These are phyloP conservation scores for Liodrosophila aerea DNA, from an alignment of 2,888 invertebrate species.

Conservation along the genomic window DNA sequence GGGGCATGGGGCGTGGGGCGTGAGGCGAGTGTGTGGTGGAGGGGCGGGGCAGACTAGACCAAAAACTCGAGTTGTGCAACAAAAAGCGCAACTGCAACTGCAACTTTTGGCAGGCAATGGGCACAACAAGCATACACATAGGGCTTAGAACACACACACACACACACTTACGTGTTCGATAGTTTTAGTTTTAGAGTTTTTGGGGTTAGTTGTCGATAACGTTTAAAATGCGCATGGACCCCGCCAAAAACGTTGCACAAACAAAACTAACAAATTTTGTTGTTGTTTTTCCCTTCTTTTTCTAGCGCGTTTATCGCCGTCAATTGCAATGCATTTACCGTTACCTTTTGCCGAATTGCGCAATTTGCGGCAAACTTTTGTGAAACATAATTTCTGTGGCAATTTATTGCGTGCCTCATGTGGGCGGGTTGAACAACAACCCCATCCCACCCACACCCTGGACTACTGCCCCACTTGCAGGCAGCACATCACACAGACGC, in stretches of 20 bases:
- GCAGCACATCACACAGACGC: constrained; percentile 1
- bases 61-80: constrained; percentile 33
- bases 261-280: constrained; percentile 60
- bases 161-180: constrained; percentile 29
- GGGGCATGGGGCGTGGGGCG: not conserved
- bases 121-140: constrained; percentile 17
- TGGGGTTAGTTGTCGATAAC: constrained; percentile 73
- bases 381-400: constrained; percentile 68
- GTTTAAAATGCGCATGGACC: constrained; percentile 73
- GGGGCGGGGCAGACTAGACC: constrained; percentile 12
- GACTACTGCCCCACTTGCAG: too few relatives aligned
- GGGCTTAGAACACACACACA: constrained; percentile 13
- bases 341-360: constrained; percentile 53
- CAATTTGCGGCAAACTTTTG: constrained; percentile 74
- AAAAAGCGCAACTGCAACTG: constrained; percentile 68
- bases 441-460: too few relatives aligned
- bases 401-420: constrained; percentile 56
- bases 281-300: constrained; percentile 27
- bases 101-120: constrained; percentile 57
- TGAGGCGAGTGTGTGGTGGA: not conserved
- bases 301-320: constrained; percentile 72
- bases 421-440: constrained; percentile 30
- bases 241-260: constrained; percentile 59
- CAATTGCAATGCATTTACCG: constrained; percentile 59
- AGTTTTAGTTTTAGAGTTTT: constrained; percentile 65